phyloP scores from a whole-genome alignment of 2,797 vertebrate genomes.

The Etheostoma perlongum region DNA sequence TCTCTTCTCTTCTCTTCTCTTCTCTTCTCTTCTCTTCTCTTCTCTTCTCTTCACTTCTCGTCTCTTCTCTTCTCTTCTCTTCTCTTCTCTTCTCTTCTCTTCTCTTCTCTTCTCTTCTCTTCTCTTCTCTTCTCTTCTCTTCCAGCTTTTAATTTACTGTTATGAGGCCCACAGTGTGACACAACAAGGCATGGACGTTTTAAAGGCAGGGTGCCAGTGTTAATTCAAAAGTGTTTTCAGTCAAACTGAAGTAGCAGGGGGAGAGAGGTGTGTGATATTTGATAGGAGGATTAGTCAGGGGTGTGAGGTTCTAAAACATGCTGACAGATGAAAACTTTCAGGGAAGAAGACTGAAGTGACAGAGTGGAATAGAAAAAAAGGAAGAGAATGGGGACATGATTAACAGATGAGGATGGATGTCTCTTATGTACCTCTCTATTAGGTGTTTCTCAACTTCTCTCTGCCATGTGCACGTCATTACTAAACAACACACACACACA shows the following conservation, averaged over 20 bases:
- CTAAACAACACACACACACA: conserved; percentile 44
- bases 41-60: neutral
- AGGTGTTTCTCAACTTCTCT: conserved; percentile 28
- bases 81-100: too few relatives aligned
- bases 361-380: conserved; percentile 1
- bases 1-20: too few relatives aligned
- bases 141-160: neutral
- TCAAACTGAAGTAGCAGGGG: neutral
- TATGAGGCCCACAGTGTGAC: neutral
- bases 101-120: too few relatives aligned
- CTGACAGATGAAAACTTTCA: conserved; percentile 27
- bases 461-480: conserved; percentile 68
- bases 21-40: too few relatives aligned
- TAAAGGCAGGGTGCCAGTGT: neutral
- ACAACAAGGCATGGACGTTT: too few relatives aligned
- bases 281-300: conserved; percentile 18
- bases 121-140: neutral
- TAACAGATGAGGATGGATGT: conserved; percentile 23
- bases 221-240: conserved; percentile 34
- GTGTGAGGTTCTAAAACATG: neutral
- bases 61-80: too few relatives aligned
- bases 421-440: conserved; percentile 19
- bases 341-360: conserved; percentile 29
- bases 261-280: conserved; percentile 20
- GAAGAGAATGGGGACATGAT: conserved; percentile 2